These are phyloP conservation scores for Drosophila antonietae DNA, from an alignment of 2,888 invertebrate genomes.

Conservation along the genomic window DNA sequence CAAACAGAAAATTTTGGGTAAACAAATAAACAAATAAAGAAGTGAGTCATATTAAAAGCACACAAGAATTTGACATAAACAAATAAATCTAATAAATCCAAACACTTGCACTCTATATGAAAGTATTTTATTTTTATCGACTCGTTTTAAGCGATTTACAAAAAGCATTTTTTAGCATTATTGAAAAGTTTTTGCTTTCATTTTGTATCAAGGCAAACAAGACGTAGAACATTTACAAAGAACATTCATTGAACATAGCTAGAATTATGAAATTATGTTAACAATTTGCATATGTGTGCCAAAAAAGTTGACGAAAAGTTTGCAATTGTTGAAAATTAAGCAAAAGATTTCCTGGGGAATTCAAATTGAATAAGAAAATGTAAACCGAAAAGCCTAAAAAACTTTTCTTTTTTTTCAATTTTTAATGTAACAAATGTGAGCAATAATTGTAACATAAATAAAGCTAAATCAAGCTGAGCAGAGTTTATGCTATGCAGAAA, in stretches of 20 bases:
- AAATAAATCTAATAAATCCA: not conserved
- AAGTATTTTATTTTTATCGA: constrained; percentile 6
- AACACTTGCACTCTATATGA: not conserved
- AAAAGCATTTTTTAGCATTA: constrained; percentile 1
- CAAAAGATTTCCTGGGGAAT: not conserved
- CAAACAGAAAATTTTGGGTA: constrained; percentile 23
- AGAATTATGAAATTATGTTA: not conserved
- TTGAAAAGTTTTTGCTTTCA: not conserved
- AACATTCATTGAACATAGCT: not conserved
- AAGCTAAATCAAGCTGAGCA: not conserved
- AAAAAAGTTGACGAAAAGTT: constrained; percentile 2
- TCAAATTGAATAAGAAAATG: not conserved
- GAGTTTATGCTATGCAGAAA: no score
- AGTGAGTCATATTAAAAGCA: constrained; percentile 18
- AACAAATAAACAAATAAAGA: constrained; percentile 31
- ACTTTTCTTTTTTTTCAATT: no score
- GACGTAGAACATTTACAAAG: not conserved
- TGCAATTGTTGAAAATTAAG: not conserved
- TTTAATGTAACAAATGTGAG: not conserved
- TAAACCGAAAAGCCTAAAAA: not conserved
- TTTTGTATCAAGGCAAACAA: not conserved
- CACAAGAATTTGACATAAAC: not conserved
- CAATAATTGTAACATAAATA: not conserved
- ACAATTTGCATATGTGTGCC: not conserved
- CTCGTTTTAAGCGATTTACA: constrained; percentile 24